These are phyloP conservation scores for Euzophera pinguis DNA, from an alignment of 2,888 invertebrate genomes.

Conservation along the genomic window DNA sequence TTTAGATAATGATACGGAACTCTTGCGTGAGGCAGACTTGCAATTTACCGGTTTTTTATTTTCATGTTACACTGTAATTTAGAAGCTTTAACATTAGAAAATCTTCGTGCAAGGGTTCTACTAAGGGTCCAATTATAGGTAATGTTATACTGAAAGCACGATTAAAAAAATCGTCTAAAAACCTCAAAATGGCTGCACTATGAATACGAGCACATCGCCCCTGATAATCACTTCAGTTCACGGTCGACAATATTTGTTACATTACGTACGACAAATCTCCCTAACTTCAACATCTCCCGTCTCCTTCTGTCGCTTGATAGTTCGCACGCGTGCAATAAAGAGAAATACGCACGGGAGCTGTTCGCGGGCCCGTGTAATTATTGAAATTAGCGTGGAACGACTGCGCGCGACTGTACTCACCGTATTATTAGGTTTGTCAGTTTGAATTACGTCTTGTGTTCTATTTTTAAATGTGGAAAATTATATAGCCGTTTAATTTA, in stretches of 20 bases:
- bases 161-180: neutral
- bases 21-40: too few species aligned
- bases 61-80: too few species aligned
- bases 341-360: slow-evolving; percentile 6
- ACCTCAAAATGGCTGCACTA: slow-evolving; percentile 25
- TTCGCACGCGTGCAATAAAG: slow-evolving; percentile 17
- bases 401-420: slow-evolving; percentile 9
- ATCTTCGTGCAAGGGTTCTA: too few species aligned
- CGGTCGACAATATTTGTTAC: slow-evolving; percentile 60
- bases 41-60: too few species aligned
- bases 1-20: too few species aligned
- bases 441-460: slow-evolving; percentile 1
- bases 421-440: slow-evolving; percentile 21
- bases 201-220: slow-evolving; percentile 35
- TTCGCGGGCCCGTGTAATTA: slow-evolving; percentile 30
- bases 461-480: neutral
- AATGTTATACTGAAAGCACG: neutral
- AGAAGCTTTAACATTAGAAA: too few species aligned
- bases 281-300: slow-evolving; percentile 19
- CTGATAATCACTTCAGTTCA: slow-evolving; percentile 51
- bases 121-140: too few species aligned
- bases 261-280: slow-evolving; percentile 41
- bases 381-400: slow-evolving; percentile 32
- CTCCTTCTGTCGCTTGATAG: slow-evolving; percentile 21
- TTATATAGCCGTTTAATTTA: neutral